Evolutionary conservation across 2,113 vertebrate species (phyloP), one percentile per base, ranked within the genome.

Genomic region (Chroicocephalus ridibundus): DNA sequence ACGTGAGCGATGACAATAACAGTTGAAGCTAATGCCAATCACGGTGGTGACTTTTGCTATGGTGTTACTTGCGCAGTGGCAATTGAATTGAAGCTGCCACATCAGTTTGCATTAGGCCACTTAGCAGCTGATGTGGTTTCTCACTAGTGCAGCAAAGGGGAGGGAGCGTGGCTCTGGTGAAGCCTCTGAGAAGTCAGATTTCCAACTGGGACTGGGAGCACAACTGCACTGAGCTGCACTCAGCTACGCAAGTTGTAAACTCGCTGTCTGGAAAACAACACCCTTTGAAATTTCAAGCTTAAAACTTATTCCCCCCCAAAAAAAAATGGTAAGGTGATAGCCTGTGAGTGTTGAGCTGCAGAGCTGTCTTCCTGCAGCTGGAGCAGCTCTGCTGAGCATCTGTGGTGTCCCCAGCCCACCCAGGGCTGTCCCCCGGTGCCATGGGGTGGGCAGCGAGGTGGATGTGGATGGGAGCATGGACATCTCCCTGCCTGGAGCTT

Each of bases 11-110:
- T 90, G 95, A 90, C 94, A 89, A 68, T 84, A 52, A 47, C 3
- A 8, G 61, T 77, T 85, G 44, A 2, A 2, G 15, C 86, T 79
- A 44, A 57, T 5, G 74, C 95, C 86, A 82, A 4, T 89, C 93
- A 93, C 32, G 1, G 15, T 0, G 4, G 40, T 51, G 94, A 62
- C 93, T 94, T 86, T 52, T 65, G 86, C 86, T 79, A 0, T 58
- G 19, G 95, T 58, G 21, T 66, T 62, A 44, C 97, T 95, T 44
- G 93, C 58, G 89, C 26, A 6, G 54, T 62, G 62, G 89, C 93
- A 91, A 93, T 94, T 69, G 95, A 76, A 91, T 95, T 91, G 91
- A 94, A 91, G 10, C 88, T 94, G 91, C 86, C 89, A 77, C 91
- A 87, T 96, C 94, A 38, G 89, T 94, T 95, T 71, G 81, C 78